Evolutionary conservation across 2,888 invertebrate genomes (phyloP).

Genomic region (Abrostola triplasia): DNA sequence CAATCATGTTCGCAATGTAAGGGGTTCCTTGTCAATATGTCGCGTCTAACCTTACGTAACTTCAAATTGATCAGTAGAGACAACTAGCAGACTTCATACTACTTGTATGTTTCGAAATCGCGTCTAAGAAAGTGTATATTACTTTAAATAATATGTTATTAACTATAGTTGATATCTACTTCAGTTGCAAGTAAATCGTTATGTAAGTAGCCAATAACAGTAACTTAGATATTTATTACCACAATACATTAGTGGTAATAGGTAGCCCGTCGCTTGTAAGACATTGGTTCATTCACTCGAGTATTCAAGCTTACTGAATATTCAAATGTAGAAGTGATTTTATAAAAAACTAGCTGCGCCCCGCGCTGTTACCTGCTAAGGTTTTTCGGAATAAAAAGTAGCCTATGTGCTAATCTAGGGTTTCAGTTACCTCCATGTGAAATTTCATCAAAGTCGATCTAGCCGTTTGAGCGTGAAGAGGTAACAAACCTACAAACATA

Average conservation of each 20-base stretch:
- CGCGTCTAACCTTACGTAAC: constrained; percentile 55
- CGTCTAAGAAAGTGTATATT: constrained; percentile 10
- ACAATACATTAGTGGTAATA: background rate
- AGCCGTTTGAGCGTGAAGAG: too few species aligned
- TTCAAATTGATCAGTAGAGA: constrained; percentile 37
- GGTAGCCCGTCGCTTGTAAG: background rate
- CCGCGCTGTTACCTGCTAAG: too few species aligned
- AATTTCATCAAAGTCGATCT: too few species aligned
- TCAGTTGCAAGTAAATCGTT: constrained; percentile 14
- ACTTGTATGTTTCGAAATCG: constrained; percentile 3
- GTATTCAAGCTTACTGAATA: background rate
- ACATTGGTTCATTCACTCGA: background rate
- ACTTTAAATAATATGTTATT: constrained; percentile 18
- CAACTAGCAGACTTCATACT: constrained; percentile 1
- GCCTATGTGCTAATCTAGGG: too few species aligned
- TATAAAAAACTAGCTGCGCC: too few species aligned
- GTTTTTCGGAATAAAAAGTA: too few species aligned
- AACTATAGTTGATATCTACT: constrained; percentile 19
- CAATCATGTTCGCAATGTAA: constrained; percentile 61
- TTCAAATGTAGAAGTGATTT: background rate
- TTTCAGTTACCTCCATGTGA: too few species aligned
- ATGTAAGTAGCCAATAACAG: constrained; percentile 7
- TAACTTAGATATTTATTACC: constrained; percentile 1
- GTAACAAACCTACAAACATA: too few species aligned
- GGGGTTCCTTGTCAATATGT: constrained; percentile 66